These are phyloP conservation scores for Mesorhabditis belari DNA, from an alignment of 2,888 invertebrate species.

Conservation along the genomic window DNA sequence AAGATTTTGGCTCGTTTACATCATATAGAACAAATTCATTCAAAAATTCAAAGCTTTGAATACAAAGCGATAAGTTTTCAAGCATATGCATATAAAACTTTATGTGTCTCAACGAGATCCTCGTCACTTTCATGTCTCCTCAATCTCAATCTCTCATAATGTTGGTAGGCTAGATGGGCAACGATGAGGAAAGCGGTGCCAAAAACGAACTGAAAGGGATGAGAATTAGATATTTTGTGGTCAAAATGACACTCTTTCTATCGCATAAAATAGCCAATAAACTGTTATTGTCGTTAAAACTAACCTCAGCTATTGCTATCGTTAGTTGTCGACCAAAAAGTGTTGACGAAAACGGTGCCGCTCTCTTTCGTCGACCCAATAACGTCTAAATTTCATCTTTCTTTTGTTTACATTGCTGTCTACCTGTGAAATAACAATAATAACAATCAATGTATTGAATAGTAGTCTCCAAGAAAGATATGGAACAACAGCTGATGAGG, in stretches of 20 bases:
- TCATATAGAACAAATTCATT: too few relatives aligned
- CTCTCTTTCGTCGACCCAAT: background rate
- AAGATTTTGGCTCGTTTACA: too few relatives aligned
- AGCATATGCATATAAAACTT: background rate
- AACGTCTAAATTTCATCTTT: background rate
- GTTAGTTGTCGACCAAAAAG: background rate
- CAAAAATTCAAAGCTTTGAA: too few relatives aligned
- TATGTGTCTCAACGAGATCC: background rate
- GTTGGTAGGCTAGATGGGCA: background rate
- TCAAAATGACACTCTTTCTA: too few relatives aligned
- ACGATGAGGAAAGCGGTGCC: background rate
- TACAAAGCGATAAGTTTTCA: too few relatives aligned
- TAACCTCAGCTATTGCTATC: background rate
- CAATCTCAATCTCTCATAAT: background rate
- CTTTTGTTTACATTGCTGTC: background rate
- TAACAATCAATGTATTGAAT: background rate
- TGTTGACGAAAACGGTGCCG: background rate
- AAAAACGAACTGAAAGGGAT: background rate
- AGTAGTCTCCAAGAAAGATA: background rate
- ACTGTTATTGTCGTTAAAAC: too few relatives aligned
- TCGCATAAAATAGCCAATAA: too few relatives aligned
- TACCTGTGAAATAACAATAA: background rate
- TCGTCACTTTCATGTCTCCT: background rate
- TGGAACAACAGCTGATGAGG: background rate
- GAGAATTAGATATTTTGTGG: too few relatives aligned